Conservation (phyloP, 2,888 invertebrate genomes). For the Tetragonula carbonaria region DNA sequence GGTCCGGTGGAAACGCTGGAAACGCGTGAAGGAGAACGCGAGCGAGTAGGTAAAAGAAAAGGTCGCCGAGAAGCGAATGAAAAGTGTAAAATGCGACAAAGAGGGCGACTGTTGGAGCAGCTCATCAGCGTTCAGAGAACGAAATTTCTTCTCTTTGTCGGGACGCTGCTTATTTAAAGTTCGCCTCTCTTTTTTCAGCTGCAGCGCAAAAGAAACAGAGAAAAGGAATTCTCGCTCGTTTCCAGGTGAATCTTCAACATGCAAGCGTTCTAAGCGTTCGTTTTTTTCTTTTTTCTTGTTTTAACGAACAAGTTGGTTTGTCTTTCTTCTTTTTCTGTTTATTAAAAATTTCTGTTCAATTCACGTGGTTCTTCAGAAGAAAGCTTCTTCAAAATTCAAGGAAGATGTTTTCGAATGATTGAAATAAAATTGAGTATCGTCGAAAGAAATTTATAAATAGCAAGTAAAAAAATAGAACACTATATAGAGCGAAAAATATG, state of each 20-base stretch:
- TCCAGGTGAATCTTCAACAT: neutral
- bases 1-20: conserved; percentile 4
- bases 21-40: neutral
- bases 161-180: conserved; percentile 10
- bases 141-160: conserved; percentile 10
- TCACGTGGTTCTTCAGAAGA: too few relatives aligned
- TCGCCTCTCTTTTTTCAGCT: neutral
- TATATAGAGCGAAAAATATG: too few relatives aligned
- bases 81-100: conserved; percentile 21
- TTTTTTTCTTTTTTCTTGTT: neutral
- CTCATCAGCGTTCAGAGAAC: conserved; percentile 20
- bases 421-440: too few relatives aligned
- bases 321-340: too few relatives aligned
- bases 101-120: conserved; percentile 11
- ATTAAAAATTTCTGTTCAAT: too few relatives aligned
- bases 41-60: neutral
- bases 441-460: too few relatives aligned
- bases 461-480: too few relatives aligned
- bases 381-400: too few relatives aligned
- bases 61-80: conserved; percentile 17
- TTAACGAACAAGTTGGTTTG: too few relatives aligned
- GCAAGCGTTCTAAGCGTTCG: neutral
- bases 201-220: neutral
- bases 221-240: neutral
- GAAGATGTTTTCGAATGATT: too few relatives aligned